These are phyloP conservation scores for Centropristis striata DNA, from an alignment of 2,113 vertebrate genomes.

Conservation along the genomic window DNA sequence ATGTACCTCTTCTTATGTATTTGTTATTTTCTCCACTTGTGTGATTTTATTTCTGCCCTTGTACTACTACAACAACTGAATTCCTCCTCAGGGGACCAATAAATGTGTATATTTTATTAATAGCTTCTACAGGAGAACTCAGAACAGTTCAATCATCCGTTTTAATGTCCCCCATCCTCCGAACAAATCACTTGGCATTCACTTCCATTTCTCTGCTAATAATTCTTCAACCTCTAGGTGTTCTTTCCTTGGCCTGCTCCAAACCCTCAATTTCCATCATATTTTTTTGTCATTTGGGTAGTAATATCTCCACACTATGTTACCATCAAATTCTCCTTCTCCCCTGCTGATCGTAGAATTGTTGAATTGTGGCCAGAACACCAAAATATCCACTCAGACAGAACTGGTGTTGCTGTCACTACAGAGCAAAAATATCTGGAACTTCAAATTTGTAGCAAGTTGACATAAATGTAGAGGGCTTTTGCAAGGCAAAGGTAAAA, in stretches of 20 bases:
- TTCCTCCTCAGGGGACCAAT: too few relatives aligned
- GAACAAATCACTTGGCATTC: not conserved
- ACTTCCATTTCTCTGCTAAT: not conserved
- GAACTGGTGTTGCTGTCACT: not conserved
- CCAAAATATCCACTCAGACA: conserved; percentile 4
- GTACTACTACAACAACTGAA: too few relatives aligned
- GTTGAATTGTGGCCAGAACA: conserved; percentile 6
- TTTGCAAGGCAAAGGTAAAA: not conserved
- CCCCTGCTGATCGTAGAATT: not conserved
- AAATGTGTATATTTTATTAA: not conserved
- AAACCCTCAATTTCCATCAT: not conserved
- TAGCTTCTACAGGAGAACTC: not conserved
- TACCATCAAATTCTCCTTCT: not conserved
- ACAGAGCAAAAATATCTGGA: not conserved
- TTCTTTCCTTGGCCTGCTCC: not conserved
- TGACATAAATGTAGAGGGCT: not conserved
- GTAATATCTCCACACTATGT: too few relatives aligned
- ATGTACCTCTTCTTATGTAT: too few relatives aligned
- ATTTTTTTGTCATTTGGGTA: not conserved
- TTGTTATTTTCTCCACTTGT: too few relatives aligned
- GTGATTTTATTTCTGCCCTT: too few relatives aligned
- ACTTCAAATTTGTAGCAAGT: not conserved
- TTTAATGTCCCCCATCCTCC: too few relatives aligned
- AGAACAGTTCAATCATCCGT: not conserved
- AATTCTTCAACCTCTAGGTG: too few relatives aligned